These are phyloP conservation scores for Eupristina koningsbergeri DNA, from an alignment of 1,140 invertebrate genomes.

Conservation along the genomic window DNA sequence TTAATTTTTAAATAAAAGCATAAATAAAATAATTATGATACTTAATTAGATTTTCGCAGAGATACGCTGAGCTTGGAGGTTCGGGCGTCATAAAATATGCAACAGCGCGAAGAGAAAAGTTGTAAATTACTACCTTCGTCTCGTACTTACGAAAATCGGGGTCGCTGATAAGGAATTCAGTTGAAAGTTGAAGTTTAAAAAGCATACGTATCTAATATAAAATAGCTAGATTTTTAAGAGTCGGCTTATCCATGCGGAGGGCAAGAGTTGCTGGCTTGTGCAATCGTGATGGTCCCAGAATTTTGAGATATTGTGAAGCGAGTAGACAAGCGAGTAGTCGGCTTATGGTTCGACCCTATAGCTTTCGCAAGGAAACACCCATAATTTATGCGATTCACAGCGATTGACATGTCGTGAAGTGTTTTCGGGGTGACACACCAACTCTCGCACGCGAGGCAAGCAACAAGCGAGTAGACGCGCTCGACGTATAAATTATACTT, in stretches of 20 bases:
- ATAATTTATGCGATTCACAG: conserved; percentile 23
- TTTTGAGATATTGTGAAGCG: neutral
- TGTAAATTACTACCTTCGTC: neutral
- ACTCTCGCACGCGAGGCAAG: no score
- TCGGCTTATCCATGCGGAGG: neutral
- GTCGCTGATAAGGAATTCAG: no score
- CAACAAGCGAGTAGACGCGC: neutral
- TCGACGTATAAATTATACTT: neutral
- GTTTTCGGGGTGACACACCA: neutral
- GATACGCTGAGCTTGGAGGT: no score
- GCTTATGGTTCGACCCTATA: neutral
- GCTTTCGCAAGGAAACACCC: neutral
- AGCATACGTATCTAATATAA: neutral
- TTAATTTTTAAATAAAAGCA: no score
- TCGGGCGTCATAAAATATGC: no score
- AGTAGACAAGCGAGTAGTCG: neutral
- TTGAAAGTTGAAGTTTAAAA: neutral
- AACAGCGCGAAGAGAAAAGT: neutral
- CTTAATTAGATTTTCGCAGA: no score
- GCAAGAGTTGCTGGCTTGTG: neutral
- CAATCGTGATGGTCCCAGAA: neutral
- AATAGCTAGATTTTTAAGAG: neutral
- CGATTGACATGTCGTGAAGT: neutral
- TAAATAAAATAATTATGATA: no score
- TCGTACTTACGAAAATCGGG: neutral